Conservation (phyloP, 2,113 vertebrate species). For the Desmodus rotundus region DNA sequence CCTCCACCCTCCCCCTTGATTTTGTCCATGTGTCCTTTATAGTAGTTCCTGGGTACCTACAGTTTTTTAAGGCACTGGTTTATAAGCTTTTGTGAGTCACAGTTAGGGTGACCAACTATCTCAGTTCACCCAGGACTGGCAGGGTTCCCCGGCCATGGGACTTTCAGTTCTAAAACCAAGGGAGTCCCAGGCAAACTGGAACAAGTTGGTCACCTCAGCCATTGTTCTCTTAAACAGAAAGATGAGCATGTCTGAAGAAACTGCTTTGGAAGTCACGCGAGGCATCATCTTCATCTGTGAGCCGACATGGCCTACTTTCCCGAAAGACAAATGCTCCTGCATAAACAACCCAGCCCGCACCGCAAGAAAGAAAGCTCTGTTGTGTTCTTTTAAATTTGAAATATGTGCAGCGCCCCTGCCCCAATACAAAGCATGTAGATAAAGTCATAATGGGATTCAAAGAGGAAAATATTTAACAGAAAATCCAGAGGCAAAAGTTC, state of each 20-base stretch:
- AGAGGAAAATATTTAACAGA: conserved; percentile 19
- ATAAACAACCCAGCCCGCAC: conserved; percentile 15
- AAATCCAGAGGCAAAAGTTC: conserved; percentile 13
- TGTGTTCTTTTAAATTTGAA: conserved; percentile 39
- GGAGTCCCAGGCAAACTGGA: not conserved
- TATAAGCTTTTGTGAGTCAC: not conserved
- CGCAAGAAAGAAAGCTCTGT: conserved; percentile 23
- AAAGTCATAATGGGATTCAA: conserved; percentile 29
- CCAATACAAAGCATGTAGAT: not conserved
- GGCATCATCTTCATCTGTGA: not conserved
- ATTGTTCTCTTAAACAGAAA: not conserved
- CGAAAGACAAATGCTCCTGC: conserved; percentile 1
- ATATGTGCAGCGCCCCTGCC: not conserved
- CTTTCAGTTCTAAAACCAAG: not conserved
- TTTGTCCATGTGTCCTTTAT: no score
- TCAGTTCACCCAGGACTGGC: not conserved
- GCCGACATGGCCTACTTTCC: conserved; percentile 9
- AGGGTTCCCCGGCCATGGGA: not conserved
- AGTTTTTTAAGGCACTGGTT: not conserved
- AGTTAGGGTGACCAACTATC: not conserved
- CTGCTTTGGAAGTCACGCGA: not conserved
- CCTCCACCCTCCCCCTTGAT: no score
- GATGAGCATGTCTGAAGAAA: not conserved
- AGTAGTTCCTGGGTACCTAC: no score
- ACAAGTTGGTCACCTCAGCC: not conserved